Percentiles rank a stretch among this genome's conserved stretches.
Evolutionary conservation across 2,113 vertebrate genomes (phyloP).

Genomic region (Jacana jacana): DNA sequence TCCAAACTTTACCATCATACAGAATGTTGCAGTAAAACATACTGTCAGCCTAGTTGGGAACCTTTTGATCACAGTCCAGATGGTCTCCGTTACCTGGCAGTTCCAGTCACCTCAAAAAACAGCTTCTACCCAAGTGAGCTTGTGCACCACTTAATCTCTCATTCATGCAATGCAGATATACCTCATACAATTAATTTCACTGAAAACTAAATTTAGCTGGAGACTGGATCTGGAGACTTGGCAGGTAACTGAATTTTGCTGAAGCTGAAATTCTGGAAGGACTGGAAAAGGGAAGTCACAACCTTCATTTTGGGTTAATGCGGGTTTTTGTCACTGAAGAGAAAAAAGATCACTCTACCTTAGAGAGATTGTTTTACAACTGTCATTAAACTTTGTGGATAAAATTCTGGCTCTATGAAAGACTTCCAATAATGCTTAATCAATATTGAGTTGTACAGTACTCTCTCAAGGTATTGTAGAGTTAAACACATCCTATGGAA

Average conservation of each 20-base stretch:
- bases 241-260: background rate
- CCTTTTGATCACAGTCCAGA: background rate
- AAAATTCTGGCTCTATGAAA: background rate
- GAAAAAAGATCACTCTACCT: background rate
- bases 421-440: background rate
- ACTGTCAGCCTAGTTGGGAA: background rate
- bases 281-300: background rate
- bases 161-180: background rate
- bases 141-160: background rate
- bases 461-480: background rate
- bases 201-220: background rate
- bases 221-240: background rate
- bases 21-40: background rate
- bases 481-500: background rate
- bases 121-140: background rate
- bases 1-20: background rate
- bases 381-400: background rate
- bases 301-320: background rate
- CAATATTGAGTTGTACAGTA: background rate
- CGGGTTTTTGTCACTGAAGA: background rate
- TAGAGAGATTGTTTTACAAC: background rate
- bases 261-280: background rate
- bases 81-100: background rate
- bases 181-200: background rate
- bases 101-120: background rate